Percentiles rank a stretch among this genome's conserved stretches.
phyloP scores from a whole-genome alignment of 2,113 vertebrate genomes.

The Melanotaenia duboulayi region DNA sequence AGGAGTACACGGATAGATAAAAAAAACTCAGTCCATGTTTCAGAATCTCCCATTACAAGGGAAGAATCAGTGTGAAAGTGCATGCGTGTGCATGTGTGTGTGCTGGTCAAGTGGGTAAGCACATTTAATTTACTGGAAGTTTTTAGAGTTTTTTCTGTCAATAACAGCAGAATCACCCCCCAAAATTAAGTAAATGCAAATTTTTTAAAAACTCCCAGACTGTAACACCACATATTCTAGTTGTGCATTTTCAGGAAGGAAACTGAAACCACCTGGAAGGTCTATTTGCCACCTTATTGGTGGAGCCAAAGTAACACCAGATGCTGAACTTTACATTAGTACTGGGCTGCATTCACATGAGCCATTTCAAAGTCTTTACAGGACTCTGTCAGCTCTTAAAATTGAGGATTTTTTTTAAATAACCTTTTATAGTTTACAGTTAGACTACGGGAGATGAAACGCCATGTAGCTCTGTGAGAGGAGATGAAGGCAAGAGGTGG shows the following conservation, averaged over 20 bases:
- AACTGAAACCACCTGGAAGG: slow-evolving; percentile 47
- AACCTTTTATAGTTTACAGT: slow-evolving; percentile 11
- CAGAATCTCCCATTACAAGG: slow-evolving; percentile 10
- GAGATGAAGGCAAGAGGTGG: neutral
- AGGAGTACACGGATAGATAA: slow-evolving; percentile 45
- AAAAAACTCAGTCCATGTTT: slow-evolving; percentile 19
- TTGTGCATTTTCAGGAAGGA: slow-evolving; percentile 24
- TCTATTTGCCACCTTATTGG: slow-evolving; percentile 40
- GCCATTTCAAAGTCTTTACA: slow-evolving; percentile 24
- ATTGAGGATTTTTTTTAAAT: slow-evolving; percentile 17
- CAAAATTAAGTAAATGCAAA: neutral
- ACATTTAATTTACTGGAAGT: slow-evolving; percentile 49
- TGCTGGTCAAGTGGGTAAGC: neutral
- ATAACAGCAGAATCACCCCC: slow-evolving; percentile 33
- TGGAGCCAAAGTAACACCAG: slow-evolving; percentile 32
- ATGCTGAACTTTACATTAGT: slow-evolving; percentile 29
- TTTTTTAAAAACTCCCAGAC: neutral
- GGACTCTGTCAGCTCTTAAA: slow-evolving; percentile 12
- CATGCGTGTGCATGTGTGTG: neutral
- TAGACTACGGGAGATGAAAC: neutral
- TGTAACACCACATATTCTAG: slow-evolving; percentile 21
- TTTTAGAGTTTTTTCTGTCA: slow-evolving; percentile 48
- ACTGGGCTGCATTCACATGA: slow-evolving; percentile 31
- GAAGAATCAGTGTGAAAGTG: slow-evolving; percentile 9
- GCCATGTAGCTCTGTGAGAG: neutral